Evolutionary conservation across 2,797 vertebrate species (phyloP).

Genomic region (Rhodeus uyekii): DNA sequence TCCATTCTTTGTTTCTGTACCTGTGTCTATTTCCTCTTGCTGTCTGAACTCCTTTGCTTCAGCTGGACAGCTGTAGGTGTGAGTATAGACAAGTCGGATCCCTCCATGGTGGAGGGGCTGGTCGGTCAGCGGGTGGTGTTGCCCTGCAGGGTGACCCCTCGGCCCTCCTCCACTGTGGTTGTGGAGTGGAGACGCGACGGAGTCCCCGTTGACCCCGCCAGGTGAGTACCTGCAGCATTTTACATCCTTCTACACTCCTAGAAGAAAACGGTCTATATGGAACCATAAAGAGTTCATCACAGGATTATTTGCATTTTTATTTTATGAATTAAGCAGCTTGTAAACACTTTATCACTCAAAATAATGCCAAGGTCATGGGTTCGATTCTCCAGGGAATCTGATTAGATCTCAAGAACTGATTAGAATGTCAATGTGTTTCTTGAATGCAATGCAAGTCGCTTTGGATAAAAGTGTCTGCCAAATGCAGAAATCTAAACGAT

Average conservation of each 20-base stretch:
- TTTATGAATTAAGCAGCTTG: not conserved
- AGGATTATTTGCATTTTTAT: no score
- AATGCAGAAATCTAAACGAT: no score
- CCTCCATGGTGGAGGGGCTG: slow-evolving; percentile 78
- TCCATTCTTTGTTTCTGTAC: not conserved
- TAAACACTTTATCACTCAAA: not conserved
- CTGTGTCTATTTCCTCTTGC: not conserved
- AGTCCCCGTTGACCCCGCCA: slow-evolving; percentile 75
- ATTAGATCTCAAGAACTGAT: no score
- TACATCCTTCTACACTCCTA: not conserved
- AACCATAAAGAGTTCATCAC: no score
- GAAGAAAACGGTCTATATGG: no score
- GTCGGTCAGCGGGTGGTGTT: slow-evolving; percentile 83
- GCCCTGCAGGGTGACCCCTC: slow-evolving; percentile 83
- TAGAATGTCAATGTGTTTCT: no score
- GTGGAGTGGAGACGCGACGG: slow-evolving; percentile 90
- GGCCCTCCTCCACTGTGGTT: slow-evolving; percentile 72
- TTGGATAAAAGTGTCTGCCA: no score
- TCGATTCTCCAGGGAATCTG: no score
- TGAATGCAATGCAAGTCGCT: no score
- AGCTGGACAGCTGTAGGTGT: slow-evolving; percentile 75
- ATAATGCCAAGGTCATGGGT: no score
- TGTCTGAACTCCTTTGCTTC: slow-evolving; percentile 41
- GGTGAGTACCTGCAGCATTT: slow-evolving; percentile 70
- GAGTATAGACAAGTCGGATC: slow-evolving; percentile 78